Percentiles rank a stretch among this genome's conserved stretches.
These are phyloP conservation scores for Calliphora vicina DNA, from an alignment of 1,140 invertebrate genomes.

Conservation along the genomic window DNA sequence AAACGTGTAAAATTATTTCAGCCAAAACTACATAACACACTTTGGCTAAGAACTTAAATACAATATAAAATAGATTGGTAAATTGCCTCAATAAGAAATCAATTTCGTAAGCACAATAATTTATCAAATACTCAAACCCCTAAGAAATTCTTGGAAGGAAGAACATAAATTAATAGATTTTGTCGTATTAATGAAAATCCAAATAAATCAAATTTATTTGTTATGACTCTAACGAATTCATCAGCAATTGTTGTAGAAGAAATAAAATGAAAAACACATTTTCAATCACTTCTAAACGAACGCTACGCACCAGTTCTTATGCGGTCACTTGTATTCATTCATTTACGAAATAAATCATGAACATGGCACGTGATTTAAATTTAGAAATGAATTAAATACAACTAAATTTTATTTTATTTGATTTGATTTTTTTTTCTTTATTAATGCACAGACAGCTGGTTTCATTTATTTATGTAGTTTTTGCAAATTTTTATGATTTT, in stretches of 20 bases:
- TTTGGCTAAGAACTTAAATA: no score
- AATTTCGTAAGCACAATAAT: no score
- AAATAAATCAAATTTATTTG: background rate
- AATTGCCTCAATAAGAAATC: no score
- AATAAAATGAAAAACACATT: background rate
- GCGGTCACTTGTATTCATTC: conserved; percentile 43
- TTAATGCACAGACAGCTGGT: conserved; percentile 20
- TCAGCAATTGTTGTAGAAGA: no score
- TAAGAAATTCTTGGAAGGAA: no score
- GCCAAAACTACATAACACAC: no score
- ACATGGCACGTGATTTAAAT: conserved; percentile 49
- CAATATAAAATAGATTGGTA: no score
- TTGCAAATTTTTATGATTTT: background rate
- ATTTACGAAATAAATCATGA: conserved; percentile 61
- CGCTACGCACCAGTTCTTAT: background rate
- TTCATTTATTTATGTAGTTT: background rate
- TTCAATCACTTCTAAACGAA: background rate
- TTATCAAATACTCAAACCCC: no score
- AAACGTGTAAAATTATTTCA: no score
- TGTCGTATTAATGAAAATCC: background rate
- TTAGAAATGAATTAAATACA: background rate
- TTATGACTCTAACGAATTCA: background rate
- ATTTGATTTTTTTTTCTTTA: background rate
- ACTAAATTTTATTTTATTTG: conserved; percentile 37
- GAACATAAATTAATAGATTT: no score